These are phyloP conservation scores for Pogoniulus pusillus DNA, from an alignment of 2,797 vertebrate genomes.

Conservation along the genomic window DNA sequence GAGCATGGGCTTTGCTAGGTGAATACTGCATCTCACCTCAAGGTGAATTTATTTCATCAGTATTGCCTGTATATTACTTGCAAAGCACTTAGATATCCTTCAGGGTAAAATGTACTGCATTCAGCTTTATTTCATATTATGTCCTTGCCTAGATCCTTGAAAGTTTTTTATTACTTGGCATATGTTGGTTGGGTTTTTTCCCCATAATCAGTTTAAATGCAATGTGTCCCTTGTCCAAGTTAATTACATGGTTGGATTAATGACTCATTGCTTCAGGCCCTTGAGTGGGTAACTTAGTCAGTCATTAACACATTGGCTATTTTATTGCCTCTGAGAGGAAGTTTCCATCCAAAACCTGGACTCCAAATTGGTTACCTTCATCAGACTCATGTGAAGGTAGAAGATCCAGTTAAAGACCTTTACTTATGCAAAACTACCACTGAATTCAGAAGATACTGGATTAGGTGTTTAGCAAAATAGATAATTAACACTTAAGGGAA, in stretches of 20 bases:
- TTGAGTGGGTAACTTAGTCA: neutral
- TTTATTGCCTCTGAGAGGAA: neutral
- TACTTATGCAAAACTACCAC: neutral
- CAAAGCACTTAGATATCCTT: neutral
- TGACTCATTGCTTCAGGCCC: constrained; percentile 29
- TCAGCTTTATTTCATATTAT: neutral
- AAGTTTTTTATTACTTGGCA: constrained; percentile 34
- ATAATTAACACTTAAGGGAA: neutral
- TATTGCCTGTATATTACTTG: neutral
- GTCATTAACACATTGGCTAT: neutral
- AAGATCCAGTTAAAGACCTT: neutral
- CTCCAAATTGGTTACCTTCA: neutral
- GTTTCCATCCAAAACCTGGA: neutral
- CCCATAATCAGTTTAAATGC: neutral
- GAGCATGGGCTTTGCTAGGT: neutral
- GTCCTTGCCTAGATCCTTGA: constrained; percentile 28
- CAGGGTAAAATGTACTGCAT: neutral
- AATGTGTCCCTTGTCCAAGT: constrained; percentile 28
- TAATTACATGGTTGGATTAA: constrained; percentile 48
- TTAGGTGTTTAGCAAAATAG: neutral
- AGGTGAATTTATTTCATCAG: neutral
- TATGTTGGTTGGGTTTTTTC: neutral
- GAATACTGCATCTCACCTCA: neutral
- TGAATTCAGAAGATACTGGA: neutral
- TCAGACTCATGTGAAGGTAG: neutral